Evolutionary conservation across 2,888 invertebrate genomes (phyloP).

Genomic region (Agapostemon virescens): DNA sequence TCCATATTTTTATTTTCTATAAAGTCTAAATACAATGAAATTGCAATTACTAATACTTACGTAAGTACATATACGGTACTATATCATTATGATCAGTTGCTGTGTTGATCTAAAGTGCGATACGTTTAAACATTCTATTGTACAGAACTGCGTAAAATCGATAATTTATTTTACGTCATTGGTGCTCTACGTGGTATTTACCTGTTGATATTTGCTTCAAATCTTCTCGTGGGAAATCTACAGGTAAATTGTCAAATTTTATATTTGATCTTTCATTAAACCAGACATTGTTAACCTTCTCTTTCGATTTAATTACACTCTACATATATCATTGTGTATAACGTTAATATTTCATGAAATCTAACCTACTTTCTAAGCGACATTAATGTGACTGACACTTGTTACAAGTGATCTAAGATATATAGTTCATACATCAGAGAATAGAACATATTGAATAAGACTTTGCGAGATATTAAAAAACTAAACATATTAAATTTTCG

Average conservation of each 20-base stretch:
- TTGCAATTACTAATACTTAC: not conserved
- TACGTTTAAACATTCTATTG: conserved; percentile 33
- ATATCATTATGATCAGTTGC: conserved; percentile 20
- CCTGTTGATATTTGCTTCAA: conserved; percentile 48
- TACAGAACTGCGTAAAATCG: conserved; percentile 33
- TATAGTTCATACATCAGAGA: not conserved
- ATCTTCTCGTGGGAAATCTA: not conserved
- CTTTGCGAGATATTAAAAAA: too few species aligned
- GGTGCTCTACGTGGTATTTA: conserved; percentile 23
- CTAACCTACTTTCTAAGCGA: not conserved
- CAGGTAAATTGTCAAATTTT: conserved; percentile 20
- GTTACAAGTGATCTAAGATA: conserved; percentile 17
- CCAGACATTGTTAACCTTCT: not conserved
- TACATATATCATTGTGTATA: not conserved
- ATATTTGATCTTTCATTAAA: not conserved
- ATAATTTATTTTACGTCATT: conserved; percentile 33
- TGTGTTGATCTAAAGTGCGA: conserved; percentile 40
- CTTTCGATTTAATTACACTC: not conserved
- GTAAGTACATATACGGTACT: too few species aligned
- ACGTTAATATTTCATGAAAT: not conserved
- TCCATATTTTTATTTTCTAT: not conserved
- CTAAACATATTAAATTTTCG: not conserved
- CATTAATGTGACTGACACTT: conserved; percentile 24
- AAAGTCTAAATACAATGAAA: not conserved
- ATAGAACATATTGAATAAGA: not conserved